A percentile compares a stretch with the other conserved stretches of the same genome.
phyloP scores from a whole-genome alignment of 1,140 invertebrate species.

The Leptinotarsa defecta region DNA sequence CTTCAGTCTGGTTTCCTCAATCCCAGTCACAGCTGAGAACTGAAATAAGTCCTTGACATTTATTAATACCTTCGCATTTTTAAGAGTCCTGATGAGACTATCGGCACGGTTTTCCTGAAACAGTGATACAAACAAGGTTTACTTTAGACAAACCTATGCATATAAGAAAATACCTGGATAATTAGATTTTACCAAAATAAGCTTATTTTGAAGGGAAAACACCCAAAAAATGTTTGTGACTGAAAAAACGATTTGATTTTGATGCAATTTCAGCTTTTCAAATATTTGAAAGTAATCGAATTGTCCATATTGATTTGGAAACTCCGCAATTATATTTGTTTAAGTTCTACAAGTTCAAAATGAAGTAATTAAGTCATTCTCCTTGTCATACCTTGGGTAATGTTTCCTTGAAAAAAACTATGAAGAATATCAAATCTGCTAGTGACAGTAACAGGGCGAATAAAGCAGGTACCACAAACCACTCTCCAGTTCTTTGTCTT shows the following conservation, averaged over 20 bases:
- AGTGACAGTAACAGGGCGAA: conserved; percentile 82
- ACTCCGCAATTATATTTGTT: no score
- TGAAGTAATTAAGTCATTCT: no score
- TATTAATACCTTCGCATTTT: conserved; percentile 73
- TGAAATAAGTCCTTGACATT: conserved; percentile 63
- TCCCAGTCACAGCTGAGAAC: conserved; percentile 67
- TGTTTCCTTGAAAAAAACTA: conserved; percentile 82
- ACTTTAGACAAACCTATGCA: conserved; percentile 1
- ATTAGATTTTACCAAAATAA: no score
- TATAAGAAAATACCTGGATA: background rate
- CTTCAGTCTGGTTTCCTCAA: conserved; percentile 63
- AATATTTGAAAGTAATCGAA: no score
- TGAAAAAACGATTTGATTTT: no score
- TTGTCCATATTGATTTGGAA: no score
- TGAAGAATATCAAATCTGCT: conserved; percentile 79
- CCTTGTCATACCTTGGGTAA: conserved; percentile 66
- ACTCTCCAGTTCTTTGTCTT: conserved; percentile 64
- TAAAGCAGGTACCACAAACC: conserved; percentile 84
- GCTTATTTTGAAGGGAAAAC: background rate
- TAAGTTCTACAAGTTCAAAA: no score
- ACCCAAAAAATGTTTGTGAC: background rate
- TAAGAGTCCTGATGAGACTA: conserved; percentile 64
- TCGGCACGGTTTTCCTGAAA: conserved; percentile 71
- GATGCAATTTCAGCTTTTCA: no score
- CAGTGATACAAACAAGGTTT: background rate